These are phyloP conservation scores for Seriola aureovittata DNA, from an alignment of 2,113 vertebrate species.

Conservation along the genomic window DNA sequence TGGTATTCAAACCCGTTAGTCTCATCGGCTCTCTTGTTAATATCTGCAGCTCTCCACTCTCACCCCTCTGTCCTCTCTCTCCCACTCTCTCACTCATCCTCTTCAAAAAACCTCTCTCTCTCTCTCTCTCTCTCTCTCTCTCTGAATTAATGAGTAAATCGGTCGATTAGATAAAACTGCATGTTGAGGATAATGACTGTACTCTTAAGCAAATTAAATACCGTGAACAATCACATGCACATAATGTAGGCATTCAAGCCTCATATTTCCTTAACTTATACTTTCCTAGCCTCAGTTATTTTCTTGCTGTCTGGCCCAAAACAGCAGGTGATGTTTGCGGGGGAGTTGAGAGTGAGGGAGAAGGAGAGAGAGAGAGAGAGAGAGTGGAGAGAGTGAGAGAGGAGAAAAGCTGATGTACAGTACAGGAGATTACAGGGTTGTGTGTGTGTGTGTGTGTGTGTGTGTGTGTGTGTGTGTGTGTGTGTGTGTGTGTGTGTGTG, in stretches of 20 bases:
- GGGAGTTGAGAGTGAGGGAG: slow-evolving; percentile 57
- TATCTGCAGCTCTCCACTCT: slow-evolving; percentile 61
- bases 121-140: slow-evolving; percentile 62
- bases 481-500: slow-evolving; percentile 20
- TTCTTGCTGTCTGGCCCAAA: slow-evolving; percentile 64
- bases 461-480: slow-evolving; percentile 13
- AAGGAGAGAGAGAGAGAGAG: slow-evolving; percentile 9
- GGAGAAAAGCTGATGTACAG: slow-evolving; percentile 54
- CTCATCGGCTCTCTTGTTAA: slow-evolving; percentile 42
- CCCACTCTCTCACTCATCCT: slow-evolving; percentile 55
- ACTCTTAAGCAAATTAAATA: slow-evolving; percentile 35
- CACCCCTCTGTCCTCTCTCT: slow-evolving; percentile 56
- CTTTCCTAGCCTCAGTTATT: slow-evolving; percentile 30
- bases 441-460: slow-evolving; percentile 19
- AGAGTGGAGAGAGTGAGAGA: slow-evolving; percentile 37
- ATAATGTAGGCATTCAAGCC: slow-evolving; percentile 8
- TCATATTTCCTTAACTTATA: slow-evolving; percentile 29
- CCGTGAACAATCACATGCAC: slow-evolving; percentile 10
- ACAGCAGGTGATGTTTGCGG: slow-evolving; percentile 66
- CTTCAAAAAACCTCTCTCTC: slow-evolving; percentile 43
- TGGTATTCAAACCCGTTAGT: slow-evolving; percentile 39
- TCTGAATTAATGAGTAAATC: slow-evolving; percentile 62
- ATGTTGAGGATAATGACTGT: slow-evolving; percentile 30
- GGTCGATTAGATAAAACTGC: slow-evolving; percentile 54
- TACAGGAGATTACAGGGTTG: slow-evolving; percentile 45